These are phyloP conservation scores for Zapornia atra DNA, from an alignment of 2,113 vertebrate genomes.

Conservation along the genomic window DNA sequence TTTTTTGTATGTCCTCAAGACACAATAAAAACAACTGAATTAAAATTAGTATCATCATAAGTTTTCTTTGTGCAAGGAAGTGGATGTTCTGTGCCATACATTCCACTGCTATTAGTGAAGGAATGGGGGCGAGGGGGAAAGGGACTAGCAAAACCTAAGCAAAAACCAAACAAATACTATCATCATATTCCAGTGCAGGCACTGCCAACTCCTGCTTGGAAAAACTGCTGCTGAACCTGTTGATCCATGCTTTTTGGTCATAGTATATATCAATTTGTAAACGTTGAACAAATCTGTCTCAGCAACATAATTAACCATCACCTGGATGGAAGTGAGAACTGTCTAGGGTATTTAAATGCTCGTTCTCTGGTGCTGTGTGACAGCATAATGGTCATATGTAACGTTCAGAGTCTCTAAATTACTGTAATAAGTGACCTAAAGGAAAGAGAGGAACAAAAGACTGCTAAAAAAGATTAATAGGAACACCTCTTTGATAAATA, in stretches of 20 bases:
- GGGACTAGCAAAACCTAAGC: background rate
- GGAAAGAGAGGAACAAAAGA: background rate
- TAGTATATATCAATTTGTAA: background rate
- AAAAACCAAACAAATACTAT: background rate
- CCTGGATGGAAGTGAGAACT: background rate
- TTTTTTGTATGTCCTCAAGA: background rate
- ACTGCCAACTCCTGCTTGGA: background rate
- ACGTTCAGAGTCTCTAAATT: background rate
- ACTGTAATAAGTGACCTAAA: background rate
- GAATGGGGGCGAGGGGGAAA: rapidly evolving
- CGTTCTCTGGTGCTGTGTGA: background rate
- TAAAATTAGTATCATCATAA: slow-evolving; percentile 45
- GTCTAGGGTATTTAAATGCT: background rate
- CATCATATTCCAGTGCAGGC: background rate
- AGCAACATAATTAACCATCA: background rate
- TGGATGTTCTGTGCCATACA: background rate
- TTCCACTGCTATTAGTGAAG: background rate
- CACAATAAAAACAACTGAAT: slow-evolving; percentile 10
- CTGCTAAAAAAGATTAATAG: background rate
- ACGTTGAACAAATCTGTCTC: background rate
- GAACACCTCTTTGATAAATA: background rate
- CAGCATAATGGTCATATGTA: rapidly evolving
- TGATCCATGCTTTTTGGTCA: background rate
- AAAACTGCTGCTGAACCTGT: background rate
- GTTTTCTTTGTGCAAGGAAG: background rate